Conservation (phyloP, 30 jellyfish, hydroid and myxozoan genomes). For the Clytia hemisphaerica region DNA sequence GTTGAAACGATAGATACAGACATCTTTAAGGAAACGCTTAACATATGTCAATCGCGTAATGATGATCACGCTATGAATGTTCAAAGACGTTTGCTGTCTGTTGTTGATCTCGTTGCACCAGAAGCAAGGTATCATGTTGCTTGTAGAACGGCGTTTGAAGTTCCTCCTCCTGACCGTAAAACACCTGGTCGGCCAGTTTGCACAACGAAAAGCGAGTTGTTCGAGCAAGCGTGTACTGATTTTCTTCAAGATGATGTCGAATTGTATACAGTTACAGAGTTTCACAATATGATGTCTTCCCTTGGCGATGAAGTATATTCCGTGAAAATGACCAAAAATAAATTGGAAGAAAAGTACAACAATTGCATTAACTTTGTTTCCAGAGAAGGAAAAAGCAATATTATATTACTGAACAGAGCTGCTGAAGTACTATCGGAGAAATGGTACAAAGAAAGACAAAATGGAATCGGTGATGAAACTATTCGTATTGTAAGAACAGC, state of each 20-base stretch:
- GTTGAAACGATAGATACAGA: neutral
- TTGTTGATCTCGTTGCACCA: neutral
- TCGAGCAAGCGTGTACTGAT: neutral
- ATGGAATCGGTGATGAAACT: neutral
- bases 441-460: neutral
- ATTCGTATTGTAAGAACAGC: constrained; percentile 6
- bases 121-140: neutral
- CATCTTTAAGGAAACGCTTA: neutral
- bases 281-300: neutral
- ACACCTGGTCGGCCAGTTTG: neutral
- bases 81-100: neutral
- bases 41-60: neutral
- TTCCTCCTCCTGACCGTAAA: neutral
- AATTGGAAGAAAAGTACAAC: neutral
- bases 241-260: neutral
- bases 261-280: neutral
- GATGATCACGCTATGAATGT: neutral
- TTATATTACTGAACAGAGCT: neutral
- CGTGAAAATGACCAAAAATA: neutral
- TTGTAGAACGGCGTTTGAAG: neutral
- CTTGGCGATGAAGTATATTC: neutral
- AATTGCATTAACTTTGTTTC: too few relatives aligned
- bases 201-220: neutral
- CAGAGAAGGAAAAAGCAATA: neutral
- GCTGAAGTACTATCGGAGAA: neutral